Base-by-base conservation (phyloP, 2,888 invertebrate species). In the Parascotia fuliginaria region DNA sequence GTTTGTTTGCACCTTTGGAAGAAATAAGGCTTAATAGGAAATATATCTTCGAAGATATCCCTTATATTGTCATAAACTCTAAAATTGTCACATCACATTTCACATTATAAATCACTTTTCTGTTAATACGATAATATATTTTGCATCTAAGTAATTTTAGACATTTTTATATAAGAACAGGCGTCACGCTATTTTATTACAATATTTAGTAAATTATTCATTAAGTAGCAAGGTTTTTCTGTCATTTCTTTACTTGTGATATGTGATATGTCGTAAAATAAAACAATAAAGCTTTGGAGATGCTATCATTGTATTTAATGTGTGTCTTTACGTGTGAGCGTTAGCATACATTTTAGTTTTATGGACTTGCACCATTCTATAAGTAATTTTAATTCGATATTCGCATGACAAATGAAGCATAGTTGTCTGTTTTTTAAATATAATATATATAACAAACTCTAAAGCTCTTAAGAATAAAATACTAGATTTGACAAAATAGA, bases 261-360 rank as follows among this genome's bases (percentile, higher is more conserved):
- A 79, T 61, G 66, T 42, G 70, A 79, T 75, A 72, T 62, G 43
- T 70, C 71, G 66, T 77, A 65, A 76, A 74, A 63, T 33, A 42
- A 41, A 48, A 56, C 54, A 60, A 67, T 72, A 60, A 69, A 74
- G 52, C 62, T 51, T 62, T 65, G 60, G 59, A 64, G 69, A 63
- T 65, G 40, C 31, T 65, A 65, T 69, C 69, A 59, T 56, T 60
- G 43, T 61, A 55, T 51, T 60, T 51, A 55, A 43, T 55, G 45
- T 36, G 33, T 40, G 47, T 46, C 36, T 50, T 43, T 51, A 45
- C 41, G 37, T 28, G 22, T 60, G 44, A 64, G n/a, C 11, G 41
- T 27, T 40, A 24, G 37, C 11, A 45, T 64, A 64, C 64, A 60
- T 63, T 40, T 33, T 5, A 9, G 1, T 33, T 33, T 16, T 16